phyloP scores from a whole-genome alignment of 2,888 invertebrate genomes.

The Mimumesa dahlbomi region DNA sequence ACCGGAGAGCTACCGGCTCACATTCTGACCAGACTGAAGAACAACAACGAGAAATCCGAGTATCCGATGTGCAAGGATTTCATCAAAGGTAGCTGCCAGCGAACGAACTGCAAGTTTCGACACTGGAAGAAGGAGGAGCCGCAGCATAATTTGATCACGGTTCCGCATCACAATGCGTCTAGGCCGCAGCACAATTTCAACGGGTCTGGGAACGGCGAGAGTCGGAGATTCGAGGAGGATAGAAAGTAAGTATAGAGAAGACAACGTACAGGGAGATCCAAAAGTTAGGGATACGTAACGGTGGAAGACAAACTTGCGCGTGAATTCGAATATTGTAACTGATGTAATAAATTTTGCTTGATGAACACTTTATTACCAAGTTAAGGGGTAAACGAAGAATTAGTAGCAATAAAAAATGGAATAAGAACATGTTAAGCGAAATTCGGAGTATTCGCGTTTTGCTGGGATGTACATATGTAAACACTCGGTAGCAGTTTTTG shows the following conservation, averaged over 20 bases:
- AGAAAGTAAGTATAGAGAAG: slow-evolving; percentile 68
- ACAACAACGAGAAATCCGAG: slow-evolving; percentile 77
- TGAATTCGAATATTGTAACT: too few species aligned
- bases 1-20: slow-evolving; percentile 87
- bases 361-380: too few species aligned
- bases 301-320: too few species aligned
- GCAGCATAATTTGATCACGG: slow-evolving; percentile 67
- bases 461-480: too few species aligned
- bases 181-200: slow-evolving; percentile 72
- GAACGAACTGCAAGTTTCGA: slow-evolving; percentile 73
- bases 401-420: too few species aligned
- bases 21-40: slow-evolving; percentile 74
- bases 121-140: slow-evolving; percentile 74
- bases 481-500: too few species aligned
- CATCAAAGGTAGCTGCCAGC: slow-evolving; percentile 81
- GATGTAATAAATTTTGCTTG: too few species aligned
- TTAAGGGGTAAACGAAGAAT: too few species aligned
- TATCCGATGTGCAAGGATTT: slow-evolving; percentile 81
- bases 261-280: too few species aligned
- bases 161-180: slow-evolving; percentile 67
- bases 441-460: too few species aligned
- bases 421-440: too few species aligned
- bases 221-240: slow-evolving; percentile 74
- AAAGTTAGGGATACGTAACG: too few species aligned
- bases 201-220: slow-evolving; percentile 66